Evolutionary conservation across 2,113 vertebrate species (phyloP), one percentile per base, ranked within the genome.

Genomic region (Semnornis frantzii): DNA sequence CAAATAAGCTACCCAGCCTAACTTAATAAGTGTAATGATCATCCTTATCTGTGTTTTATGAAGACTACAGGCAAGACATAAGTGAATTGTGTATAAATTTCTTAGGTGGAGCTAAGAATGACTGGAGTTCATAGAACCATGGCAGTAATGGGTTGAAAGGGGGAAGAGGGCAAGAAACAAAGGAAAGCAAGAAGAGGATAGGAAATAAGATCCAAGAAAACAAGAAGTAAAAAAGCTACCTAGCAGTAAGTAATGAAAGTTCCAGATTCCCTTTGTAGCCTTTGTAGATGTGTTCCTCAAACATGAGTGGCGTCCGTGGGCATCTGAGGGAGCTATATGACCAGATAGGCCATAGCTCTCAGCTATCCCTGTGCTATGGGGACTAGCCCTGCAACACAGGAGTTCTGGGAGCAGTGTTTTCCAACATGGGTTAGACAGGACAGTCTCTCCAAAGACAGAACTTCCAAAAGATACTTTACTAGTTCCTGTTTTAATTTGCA

Each of bases 11-110:
- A 31, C 14, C 16, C 15, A 19, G 65, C 19, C 19, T 28, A 55
- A 24, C 8, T 18, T 14, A 9, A 15, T 54, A 33, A 34, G 12
- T 1, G 0, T 13, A 0, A 0, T 25, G 10, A 13, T 60, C 14
- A 6, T 34, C 28, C 31, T 39, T 25, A 33, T 27, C 52, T 0
- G 2, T 68, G 16, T 15, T 30, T 73, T 52, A 5, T 24, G 21
- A 55, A 68, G 42, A 8, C 25, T 55, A 7, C 8, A 68, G 42
- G 52, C 54, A 34, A 58, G n/a, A 7, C 8, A 1, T 59, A 15
- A 74, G 85, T 5, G 16, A 12, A 3, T 13, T 44, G 10, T 8
- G 6, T 44, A 5, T 27, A 55, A 37, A 33, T 84, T 76, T 55
- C 23, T 33, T 12, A 31, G 34, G 21, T 57, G 24, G 31, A 58